Evolutionary conservation across 1,140 invertebrate genomes (phyloP).

Genomic region (Lepidurus arcticus): DNA sequence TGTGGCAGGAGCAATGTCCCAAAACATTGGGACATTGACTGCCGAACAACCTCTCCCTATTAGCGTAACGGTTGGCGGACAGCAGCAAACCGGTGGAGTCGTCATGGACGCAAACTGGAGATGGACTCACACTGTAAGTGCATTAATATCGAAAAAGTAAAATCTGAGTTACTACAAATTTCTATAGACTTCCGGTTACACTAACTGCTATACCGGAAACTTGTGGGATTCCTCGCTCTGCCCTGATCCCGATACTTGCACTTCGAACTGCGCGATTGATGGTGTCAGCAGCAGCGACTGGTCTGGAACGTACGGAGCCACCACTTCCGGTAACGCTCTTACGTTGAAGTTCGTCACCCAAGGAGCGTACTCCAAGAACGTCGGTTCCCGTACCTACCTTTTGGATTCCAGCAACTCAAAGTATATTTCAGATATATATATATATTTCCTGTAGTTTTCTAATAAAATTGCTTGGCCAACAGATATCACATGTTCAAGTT

Average conservation of each 20-base stretch:
- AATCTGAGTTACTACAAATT: neutral
- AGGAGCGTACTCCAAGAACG: too few relatives aligned
- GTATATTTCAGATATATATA: too few relatives aligned
- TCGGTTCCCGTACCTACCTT: too few relatives aligned
- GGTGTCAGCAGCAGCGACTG: too few relatives aligned
- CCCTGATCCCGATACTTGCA: constrained; percentile 36
- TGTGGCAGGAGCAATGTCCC: constrained; percentile 29
- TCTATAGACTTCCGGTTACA: constrained; percentile 25
- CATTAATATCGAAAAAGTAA: too few relatives aligned
- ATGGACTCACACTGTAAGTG: constrained; percentile 34
- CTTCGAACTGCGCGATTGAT: constrained; percentile 33
- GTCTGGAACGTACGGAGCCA: too few relatives aligned
- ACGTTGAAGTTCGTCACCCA: too few relatives aligned
- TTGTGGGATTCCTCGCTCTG: constrained; percentile 34
- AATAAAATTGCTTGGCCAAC: too few relatives aligned
- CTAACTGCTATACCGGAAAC: constrained; percentile 36
- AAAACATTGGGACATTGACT: constrained; percentile 32
- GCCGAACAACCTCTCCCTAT: constrained; percentile 30
- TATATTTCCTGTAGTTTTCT: too few relatives aligned
- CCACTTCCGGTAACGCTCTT: too few relatives aligned
- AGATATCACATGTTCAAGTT: too few relatives aligned
- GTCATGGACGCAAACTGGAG: constrained; percentile 36
- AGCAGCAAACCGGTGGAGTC: constrained; percentile 26
- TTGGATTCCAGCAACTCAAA: too few relatives aligned
- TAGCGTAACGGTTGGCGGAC: constrained; percentile 30